Evolutionary conservation across 2,797 vertebrate genomes (phyloP).

Genomic region (Limnodromus scolopaceus): DNA sequence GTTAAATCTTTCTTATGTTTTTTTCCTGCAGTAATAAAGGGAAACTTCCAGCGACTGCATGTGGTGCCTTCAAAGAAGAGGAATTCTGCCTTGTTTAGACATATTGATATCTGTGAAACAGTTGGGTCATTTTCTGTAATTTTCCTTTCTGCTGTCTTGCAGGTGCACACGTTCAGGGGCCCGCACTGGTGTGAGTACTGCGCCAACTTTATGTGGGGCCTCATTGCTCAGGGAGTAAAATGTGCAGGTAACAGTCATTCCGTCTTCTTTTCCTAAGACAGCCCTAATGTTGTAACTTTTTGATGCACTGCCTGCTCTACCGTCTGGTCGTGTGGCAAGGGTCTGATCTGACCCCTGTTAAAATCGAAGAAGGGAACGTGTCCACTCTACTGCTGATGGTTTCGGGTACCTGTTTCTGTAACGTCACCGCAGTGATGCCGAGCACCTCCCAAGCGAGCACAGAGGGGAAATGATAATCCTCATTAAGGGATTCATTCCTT

Average conservation of each 20-base stretch:
- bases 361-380: not conserved
- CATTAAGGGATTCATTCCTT: not conserved
- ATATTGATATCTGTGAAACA: not conserved
- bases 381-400: not conserved
- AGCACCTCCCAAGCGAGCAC: fast-evolving
- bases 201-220: slow-evolving; percentile 99
- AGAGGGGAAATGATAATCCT: not conserved
- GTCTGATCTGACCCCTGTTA: not conserved
- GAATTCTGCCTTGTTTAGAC: not conserved
- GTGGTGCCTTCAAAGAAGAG: not conserved
- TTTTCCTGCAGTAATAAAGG: not conserved
- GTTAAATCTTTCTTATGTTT: not conserved
- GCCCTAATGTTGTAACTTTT: not conserved
- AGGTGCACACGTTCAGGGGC: slow-evolving; percentile 98
- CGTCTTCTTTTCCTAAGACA: not conserved
- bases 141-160: slow-evolving; percentile 65
- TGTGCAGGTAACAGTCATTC: slow-evolving; percentile 89
- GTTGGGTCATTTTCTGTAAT: not conserved
- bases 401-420: not conserved
- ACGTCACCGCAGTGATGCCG: not conserved
- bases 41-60: not conserved
- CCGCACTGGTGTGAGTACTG: slow-evolving; percentile 99
- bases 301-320: not conserved
- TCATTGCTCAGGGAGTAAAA: slow-evolving; percentile 99
- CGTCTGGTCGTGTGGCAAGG: fast-evolving